These are phyloP conservation scores for Lynx canadensis DNA, from an alignment of 2,113 vertebrate species.

Conservation along the genomic window DNA sequence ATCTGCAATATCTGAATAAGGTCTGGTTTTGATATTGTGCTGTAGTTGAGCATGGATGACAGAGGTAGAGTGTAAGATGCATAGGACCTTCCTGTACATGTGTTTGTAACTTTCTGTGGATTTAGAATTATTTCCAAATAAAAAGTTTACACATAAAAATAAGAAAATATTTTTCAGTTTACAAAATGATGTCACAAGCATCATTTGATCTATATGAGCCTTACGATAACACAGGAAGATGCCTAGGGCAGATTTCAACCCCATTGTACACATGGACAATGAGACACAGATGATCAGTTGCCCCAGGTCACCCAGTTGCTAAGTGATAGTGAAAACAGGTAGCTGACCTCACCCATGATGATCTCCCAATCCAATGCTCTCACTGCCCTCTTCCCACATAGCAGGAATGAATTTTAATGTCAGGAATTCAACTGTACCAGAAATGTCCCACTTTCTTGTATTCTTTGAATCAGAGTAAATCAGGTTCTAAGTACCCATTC, in stretches of 20 bases:
- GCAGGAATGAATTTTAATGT: neutral
- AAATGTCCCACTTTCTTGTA: slow-evolving; percentile 8
- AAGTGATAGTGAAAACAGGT: neutral
- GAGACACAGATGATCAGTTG: slow-evolving; percentile 6
- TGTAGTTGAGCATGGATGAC: neutral
- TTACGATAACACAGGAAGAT: neutral
- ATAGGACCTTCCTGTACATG: neutral
- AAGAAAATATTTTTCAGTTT: neutral
- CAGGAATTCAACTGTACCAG: neutral
- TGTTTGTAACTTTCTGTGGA: neutral
- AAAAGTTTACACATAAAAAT: neutral
- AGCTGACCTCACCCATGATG: neutral
- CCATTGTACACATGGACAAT: neutral
- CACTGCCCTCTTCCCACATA: neutral
- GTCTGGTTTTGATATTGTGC: neutral
- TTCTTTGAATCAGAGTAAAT: slow-evolving; percentile 40
- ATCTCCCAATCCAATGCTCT: neutral
- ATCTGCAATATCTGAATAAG: neutral
- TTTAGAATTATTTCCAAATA: neutral
- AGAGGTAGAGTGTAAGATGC: neutral
- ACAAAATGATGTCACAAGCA: neutral
- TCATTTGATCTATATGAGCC: neutral
- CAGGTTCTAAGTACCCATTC: neutral
- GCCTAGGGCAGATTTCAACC: neutral
- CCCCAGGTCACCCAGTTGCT: neutral